These are phyloP conservation scores for Priocnemis perturbator DNA, from an alignment of 2,888 invertebrate species.

Conservation along the genomic window DNA sequence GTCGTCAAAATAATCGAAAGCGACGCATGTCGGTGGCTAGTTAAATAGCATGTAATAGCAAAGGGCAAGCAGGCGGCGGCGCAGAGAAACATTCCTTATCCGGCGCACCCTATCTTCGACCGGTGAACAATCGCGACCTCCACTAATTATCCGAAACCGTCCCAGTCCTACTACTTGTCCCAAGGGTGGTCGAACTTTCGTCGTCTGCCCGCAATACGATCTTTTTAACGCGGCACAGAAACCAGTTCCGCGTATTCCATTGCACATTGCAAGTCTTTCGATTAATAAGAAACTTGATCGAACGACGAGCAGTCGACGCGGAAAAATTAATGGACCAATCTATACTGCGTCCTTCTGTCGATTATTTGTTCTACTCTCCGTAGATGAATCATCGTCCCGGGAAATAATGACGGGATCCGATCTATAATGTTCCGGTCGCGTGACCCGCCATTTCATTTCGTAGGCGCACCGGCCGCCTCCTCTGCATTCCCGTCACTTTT, in stretches of 20 bases:
- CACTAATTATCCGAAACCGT: constrained; percentile 34
- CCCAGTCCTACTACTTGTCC: too few species aligned
- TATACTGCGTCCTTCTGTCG: too few species aligned
- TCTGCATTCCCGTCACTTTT: constrained; percentile 51
- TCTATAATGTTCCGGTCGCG: constrained; percentile 56
- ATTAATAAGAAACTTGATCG: too few species aligned
- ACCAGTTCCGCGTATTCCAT: too few species aligned
- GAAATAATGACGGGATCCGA: constrained; percentile 26
- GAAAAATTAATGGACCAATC: too few species aligned
- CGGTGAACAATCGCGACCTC: constrained; percentile 36
- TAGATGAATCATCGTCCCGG: constrained; percentile 2
- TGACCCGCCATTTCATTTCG: constrained; percentile 59
- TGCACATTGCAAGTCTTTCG: too few species aligned
- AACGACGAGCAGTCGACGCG: too few species aligned
- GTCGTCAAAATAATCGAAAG: constrained; percentile 72
- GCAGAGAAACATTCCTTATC: too few species aligned
- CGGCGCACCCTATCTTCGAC: constrained; percentile 28
- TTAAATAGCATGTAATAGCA: constrained; percentile 71
- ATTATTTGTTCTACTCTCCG: too few species aligned
- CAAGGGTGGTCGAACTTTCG: too few species aligned
- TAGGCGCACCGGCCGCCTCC: constrained; percentile 21
- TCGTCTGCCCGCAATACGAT: background rate
- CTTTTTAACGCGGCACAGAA: background rate
- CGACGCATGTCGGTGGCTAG: constrained; percentile 63
- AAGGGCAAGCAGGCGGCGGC: constrained; percentile 48